Evolutionary conservation across 2,888 invertebrate genomes (phyloP), one percentile per base, ranked within the genome.

Genomic region (Poecilobothrus nobilitatus): DNA sequence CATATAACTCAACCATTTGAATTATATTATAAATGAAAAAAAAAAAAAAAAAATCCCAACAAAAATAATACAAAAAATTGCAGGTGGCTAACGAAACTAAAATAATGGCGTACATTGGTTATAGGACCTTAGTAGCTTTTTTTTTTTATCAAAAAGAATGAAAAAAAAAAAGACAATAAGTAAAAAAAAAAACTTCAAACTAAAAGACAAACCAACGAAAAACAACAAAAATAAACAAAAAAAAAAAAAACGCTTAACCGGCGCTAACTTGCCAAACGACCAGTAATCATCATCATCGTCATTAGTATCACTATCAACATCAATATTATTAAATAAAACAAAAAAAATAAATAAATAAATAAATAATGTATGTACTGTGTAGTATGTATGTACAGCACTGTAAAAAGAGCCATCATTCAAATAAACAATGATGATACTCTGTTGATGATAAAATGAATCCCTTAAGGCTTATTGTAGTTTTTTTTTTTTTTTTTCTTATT

Each of bases 401-500:
- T 37, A 53, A 53, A 41, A n/a, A 53, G 53, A 53, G 53, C 53
- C 53, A 53, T 53, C 53, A 53, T 53, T 53, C 53, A 53, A 53
- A 53, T 53, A 53, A 53, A 53, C 53, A 53, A 53, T 9, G 53
- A 12, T 53, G 53, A 18, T 53, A 53, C 53, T 15, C 9, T 18
- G 53, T 53, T 53, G 53, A 53, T 53, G 53, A 53, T 53, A 53
- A 15, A 53, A 53, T 53, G 53, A 53, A 53, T 53, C 53, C 53
- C 53, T 53, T n/a, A 53, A 53, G 53, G 53, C 53, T 53, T 53
- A 53, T 53, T 53, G 18, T 53, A 53, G 9, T 53, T 53, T 53
- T 53, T 53, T 41, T 41, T 41, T 41, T 41, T 8, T 41, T 41
- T 9, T 41, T 2, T 41, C 7, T 41, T 15, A 2, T 41, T 8